These are phyloP conservation scores for Desoria tigrina DNA, from an alignment of 2,888 invertebrate genomes.

Conservation along the genomic window DNA sequence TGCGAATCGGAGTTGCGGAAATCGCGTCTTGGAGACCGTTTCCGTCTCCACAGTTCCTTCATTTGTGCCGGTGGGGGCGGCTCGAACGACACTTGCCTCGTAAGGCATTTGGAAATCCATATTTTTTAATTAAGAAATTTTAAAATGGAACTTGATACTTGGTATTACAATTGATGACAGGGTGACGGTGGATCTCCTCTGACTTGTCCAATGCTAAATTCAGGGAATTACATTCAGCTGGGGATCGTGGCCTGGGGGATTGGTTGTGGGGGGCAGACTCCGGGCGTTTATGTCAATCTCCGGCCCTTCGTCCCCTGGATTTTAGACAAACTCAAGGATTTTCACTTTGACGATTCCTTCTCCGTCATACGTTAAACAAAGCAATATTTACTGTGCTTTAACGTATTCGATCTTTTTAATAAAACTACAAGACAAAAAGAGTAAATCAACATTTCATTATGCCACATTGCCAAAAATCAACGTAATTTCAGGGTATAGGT, in stretches of 20 bases:
- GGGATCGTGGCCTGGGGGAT: conserved; percentile 87
- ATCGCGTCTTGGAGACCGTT: conserved; percentile 69
- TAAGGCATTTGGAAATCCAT: conserved; percentile 58
- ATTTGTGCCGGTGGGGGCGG: conserved; percentile 76
- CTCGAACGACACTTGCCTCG: conserved; percentile 71
- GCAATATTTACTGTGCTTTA: too few species aligned
- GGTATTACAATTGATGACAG: conserved; percentile 55
- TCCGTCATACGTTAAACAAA: too few species aligned
- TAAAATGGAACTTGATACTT: neutral
- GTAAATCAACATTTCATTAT: too few species aligned
- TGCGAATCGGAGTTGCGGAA: conserved; percentile 67
- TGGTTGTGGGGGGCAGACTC: conserved; percentile 68
- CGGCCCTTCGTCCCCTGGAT: conserved; percentile 71
- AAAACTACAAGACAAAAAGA: too few species aligned
- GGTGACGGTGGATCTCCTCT: conserved; percentile 79
- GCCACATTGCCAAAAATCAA: too few species aligned
- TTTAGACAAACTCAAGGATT: neutral
- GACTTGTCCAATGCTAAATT: conserved; percentile 63
- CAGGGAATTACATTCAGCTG: conserved; percentile 64
- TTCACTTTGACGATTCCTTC: too few species aligned
- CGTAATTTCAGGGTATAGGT: too few species aligned
- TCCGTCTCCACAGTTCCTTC: conserved; percentile 68
- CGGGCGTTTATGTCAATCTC: conserved; percentile 77
- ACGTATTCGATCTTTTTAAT: too few species aligned
- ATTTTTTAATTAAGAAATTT: neutral